Evolutionary conservation across 2,888 invertebrate species (phyloP), one percentile per base, ranked within the genome.

Genomic region (Schizotus pectinicornis): DNA sequence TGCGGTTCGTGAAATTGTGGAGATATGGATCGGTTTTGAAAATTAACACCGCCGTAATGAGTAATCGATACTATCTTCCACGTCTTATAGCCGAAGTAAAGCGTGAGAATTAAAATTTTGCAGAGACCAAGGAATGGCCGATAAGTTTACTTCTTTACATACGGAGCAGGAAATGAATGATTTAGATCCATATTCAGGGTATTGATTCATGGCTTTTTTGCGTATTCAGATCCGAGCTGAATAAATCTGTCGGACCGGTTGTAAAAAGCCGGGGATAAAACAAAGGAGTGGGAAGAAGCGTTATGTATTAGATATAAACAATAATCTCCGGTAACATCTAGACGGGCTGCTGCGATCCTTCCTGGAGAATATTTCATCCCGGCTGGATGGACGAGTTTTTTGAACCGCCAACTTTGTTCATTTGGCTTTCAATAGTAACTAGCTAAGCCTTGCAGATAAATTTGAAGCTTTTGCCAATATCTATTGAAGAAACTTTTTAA

Each of bases 61-160:
- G 56, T 58, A 63, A 63, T 62, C 59, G 61, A 63, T 60, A 54
- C 46, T 53, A 62, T 65, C 61, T 61, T 62, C 51, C 56, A 56
- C 38, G 31, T 41, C 41, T 34, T 53, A 34, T 49, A 35, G 46
- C 48, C 37, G 30, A 50, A 38, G 42, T 54, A 49, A 60, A 51
- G 46, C 59, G 55, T 59, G 55, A 59, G 55, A 59, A 51, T 59
- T 14, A 7, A 45, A 12, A 45, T 45, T 45, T 45, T 12, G 34
- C 45, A 45, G 11, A 32, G 14, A n/a, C n/a, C 11, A 31, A 22
- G 22, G 22, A 22, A 22, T 22, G 22, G 22, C 5, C 22, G 22
- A 22, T 22, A 22, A 33, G 1, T 30, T 11, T 22, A 22, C 22
- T 22, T 22, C 22, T 22, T 22, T 22, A 22, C 22, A 22, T 22